Evolutionary conservation across 2,797 vertebrate genomes (phyloP), one percentile per base, ranked within the genome.

Genomic region (Heliangelus exortis): DNA sequence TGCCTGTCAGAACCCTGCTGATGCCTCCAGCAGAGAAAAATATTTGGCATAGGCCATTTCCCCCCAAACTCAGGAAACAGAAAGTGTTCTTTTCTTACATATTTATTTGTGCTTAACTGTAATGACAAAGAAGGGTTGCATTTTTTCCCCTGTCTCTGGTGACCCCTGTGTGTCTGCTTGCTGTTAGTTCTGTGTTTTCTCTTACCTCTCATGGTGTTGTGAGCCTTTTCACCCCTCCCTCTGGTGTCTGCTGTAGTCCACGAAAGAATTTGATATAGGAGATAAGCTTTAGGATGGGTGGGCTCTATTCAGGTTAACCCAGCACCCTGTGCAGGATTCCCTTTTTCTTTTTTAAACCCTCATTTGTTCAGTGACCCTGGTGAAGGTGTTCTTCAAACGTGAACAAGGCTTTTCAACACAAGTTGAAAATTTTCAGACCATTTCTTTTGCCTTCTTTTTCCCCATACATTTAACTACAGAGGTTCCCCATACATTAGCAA

Each of bases 21-120:
- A 90, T 95, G 90, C 86, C 91, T 94, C 96, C 94, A 95, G 90
- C 95, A 93, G 93, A 92, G 96, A 81, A n/a, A 94, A 93, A 67
- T 92, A 89, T 93, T 93, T 96, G 80, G 74, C 90, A 71, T 48
- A 79, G 90, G 72, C 88, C 67, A 21, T 88, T 92, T 79, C 48
- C 59, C 91, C 84, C 67, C 28, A 34, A 90, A 79, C 83, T 92
- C 84, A 89, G 83, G 86, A 95, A 96, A 43, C 1, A 61, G 59
- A 66, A 72, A 75, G 36, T 39, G 26, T 62, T 84, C 48, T 87
- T 92, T 90, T 36, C 73, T 73, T 86, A 59, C 14, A 0, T 66
- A 86, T 91, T 95, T 94, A 86, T 93, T 95, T 94, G 74, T 88
- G 26, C 72, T 93, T 74, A 51, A 61, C 79, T 89, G 50, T 48